phyloP scores from a whole-genome alignment of 2,797 vertebrate species.

The Thaleichthys pacificus region DNA sequence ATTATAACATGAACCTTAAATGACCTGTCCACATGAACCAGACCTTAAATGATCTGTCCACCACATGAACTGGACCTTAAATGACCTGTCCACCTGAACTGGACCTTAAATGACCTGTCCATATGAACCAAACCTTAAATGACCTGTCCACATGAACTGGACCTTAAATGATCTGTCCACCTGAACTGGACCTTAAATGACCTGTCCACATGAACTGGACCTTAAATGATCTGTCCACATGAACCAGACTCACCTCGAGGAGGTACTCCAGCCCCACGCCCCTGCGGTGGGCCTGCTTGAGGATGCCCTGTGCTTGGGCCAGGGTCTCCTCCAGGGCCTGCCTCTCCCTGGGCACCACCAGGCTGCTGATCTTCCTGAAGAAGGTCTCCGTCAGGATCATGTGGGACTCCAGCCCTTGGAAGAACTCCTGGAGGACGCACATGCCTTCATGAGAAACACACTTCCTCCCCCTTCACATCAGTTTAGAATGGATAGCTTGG shows the following conservation, averaged over 20 bases:
- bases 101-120: background rate
- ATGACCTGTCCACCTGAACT: background rate
- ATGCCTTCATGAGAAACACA: background rate
- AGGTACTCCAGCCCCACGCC: slow-evolving; percentile 93
- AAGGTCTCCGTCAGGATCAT: slow-evolving; percentile 92
- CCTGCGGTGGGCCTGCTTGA: slow-evolving; percentile 88
- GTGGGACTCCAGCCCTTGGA: slow-evolving; percentile 93
- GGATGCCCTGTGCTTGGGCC: slow-evolving; percentile 78
- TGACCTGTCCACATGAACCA: too few relatives aligned
- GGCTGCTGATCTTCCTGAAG: slow-evolving; percentile 85
- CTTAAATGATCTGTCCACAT: background rate
- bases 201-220: background rate
- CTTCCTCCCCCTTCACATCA: background rate
- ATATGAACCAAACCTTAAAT: too few relatives aligned
- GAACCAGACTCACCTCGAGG: slow-evolving; percentile 77
- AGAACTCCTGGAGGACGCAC: slow-evolving; percentile 85
- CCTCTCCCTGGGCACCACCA: slow-evolving; percentile 78
- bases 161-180: background rate
- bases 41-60: background rate
- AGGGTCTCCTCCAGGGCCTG: slow-evolving; percentile 79
- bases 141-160: background rate
- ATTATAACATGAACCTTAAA: too few relatives aligned
- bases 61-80: background rate
- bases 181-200: background rate
- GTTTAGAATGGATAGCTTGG: too few relatives aligned